phyloP scores from a whole-genome alignment of 2,888 invertebrate genomes.

The Lycia hirtaria region DNA sequence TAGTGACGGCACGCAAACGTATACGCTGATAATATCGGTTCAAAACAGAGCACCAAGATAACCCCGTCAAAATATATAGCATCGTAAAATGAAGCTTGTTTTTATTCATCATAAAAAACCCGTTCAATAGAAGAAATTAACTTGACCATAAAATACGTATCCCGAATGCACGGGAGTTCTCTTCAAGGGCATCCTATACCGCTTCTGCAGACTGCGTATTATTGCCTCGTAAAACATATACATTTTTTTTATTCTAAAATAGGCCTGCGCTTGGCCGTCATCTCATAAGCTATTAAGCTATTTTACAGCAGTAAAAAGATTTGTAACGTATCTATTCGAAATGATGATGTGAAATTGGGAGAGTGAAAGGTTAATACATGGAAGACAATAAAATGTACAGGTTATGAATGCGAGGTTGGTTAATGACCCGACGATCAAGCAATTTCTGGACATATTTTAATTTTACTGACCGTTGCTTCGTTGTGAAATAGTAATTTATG shows the following conservation, averaged over 20 bases:
- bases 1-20: slow-evolving; percentile 18
- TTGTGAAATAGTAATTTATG: too few relatives aligned
- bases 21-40: slow-evolving; percentile 45
- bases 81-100: slow-evolving; percentile 62
- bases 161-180: slow-evolving; percentile 38
- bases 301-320: not conserved
- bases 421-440: too few relatives aligned
- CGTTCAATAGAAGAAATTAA: slow-evolving; percentile 64
- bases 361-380: not conserved
- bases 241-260: too few relatives aligned
- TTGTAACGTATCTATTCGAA: not conserved
- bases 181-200: slow-evolving; percentile 23
- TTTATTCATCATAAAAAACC: slow-evolving; percentile 63
- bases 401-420: not conserved
- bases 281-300: too few relatives aligned
- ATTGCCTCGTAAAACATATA: slow-evolving; percentile 38
- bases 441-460: not conserved
- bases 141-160: slow-evolving; percentile 56
- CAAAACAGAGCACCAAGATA: slow-evolving; percentile 49
- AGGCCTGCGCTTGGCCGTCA: too few relatives aligned
- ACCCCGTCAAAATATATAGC: slow-evolving; percentile 57
- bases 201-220: slow-evolving; percentile 32
- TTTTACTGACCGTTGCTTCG: not conserved
- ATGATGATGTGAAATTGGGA: not conserved
- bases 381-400: not conserved